Evolutionary conservation across 2,113 vertebrate species (phyloP).

Genomic region (Lanius ludovicianus): DNA sequence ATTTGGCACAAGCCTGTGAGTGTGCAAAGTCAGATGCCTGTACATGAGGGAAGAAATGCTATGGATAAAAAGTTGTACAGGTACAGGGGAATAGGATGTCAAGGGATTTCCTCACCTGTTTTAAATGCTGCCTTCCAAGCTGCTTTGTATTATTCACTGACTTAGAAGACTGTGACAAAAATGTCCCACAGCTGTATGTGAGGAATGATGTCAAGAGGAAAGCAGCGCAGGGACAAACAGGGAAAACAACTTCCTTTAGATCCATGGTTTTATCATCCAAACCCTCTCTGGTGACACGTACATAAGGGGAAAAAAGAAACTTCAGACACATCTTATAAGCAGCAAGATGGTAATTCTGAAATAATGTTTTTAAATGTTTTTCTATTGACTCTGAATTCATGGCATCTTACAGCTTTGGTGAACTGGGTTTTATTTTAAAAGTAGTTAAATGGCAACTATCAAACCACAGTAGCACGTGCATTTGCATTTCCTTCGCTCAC

Average conservation of each 20-base stretch:
- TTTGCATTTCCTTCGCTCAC: background rate
- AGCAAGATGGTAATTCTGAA: background rate
- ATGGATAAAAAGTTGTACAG: background rate
- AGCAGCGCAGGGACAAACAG: background rate
- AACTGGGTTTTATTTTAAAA: background rate
- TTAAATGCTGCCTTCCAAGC: background rate
- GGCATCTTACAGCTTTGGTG: background rate
- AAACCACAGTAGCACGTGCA: background rate
- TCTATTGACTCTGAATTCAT: background rate
- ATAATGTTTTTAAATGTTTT: background rate
- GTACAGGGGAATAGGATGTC: background rate
- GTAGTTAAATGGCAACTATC: background rate
- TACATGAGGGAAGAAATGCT: background rate
- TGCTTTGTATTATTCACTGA: background rate
- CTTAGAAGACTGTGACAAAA: background rate
- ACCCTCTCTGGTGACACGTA: background rate
- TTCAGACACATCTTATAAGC: background rate
- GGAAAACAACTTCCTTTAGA: background rate
- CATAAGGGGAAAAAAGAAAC: background rate
- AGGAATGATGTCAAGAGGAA: background rate
- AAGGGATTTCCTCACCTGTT: background rate
- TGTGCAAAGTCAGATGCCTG: background rate
- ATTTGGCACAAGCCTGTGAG: background rate
- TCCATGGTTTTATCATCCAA: background rate
- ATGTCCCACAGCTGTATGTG: background rate